phyloP scores from a whole-genome alignment of 1,140 invertebrate species.

The Drosophila obscura region DNA sequence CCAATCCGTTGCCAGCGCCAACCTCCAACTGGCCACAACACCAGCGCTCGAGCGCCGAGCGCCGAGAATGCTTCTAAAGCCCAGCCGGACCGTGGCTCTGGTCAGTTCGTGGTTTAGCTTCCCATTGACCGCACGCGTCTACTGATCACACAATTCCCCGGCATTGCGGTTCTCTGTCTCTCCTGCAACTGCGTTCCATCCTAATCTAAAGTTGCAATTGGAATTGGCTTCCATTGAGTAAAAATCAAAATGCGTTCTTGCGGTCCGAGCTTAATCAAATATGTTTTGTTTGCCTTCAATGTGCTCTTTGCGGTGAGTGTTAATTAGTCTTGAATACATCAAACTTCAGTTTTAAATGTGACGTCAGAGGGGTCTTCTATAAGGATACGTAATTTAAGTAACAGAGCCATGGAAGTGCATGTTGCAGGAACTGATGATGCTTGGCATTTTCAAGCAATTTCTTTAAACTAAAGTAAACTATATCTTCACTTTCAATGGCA shows the following conservation, averaged over 20 bases:
- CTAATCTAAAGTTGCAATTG: neutral
- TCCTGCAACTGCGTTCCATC: conserved; percentile 5
- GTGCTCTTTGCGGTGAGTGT: conserved; percentile 89
- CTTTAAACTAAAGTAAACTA: too few relatives aligned
- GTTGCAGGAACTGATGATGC: too few relatives aligned
- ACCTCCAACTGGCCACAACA: conserved; percentile 42
- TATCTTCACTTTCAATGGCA: too few relatives aligned
- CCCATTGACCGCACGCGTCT: conserved; percentile 18
- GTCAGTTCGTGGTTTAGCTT: conserved; percentile 40
- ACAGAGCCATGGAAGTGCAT: too few relatives aligned
- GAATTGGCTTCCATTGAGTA: conserved; percentile 33
- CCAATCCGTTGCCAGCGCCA: conserved; percentile 14
- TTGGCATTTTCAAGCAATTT: too few relatives aligned
- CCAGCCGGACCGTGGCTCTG: conserved; percentile 30
- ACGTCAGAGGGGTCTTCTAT: too few relatives aligned
- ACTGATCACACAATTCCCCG: neutral
- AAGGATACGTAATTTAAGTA: too few relatives aligned
- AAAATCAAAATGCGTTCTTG: conserved; percentile 85
- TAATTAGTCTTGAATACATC: too few relatives aligned
- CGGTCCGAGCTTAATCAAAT: conserved; percentile 88
- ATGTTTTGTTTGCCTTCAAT: conserved; percentile 89
- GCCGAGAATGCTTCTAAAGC: conserved; percentile 27
- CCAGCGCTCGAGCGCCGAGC: conserved; percentile 8
- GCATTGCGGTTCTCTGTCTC: neutral
- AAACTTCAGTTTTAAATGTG: too few relatives aligned